These are phyloP conservation scores for Gulo gulo DNA, from an alignment of 2,113 vertebrate species.

Conservation along the genomic window DNA sequence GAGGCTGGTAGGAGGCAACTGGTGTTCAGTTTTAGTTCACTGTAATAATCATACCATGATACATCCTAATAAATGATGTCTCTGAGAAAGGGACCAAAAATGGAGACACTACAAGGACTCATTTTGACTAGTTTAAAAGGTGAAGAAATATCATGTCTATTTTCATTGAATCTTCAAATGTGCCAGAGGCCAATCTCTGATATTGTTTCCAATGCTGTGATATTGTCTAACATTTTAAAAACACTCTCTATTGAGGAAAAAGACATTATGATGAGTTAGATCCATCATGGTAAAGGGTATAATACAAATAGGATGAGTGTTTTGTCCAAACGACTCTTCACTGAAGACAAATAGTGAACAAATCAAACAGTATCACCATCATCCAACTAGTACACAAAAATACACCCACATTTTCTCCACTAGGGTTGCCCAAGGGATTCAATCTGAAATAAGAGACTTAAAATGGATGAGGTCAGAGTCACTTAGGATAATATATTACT, in stretches of 20 bases:
- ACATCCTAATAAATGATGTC: background rate
- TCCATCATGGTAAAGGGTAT: background rate
- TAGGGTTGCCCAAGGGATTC: background rate
- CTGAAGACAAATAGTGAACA: slow-evolving; percentile 2
- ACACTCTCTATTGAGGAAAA: background rate
- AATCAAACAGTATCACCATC: background rate
- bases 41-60: background rate
- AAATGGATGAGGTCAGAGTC: slow-evolving; percentile 26
- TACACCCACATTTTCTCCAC: background rate
- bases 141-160: background rate
- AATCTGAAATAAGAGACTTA: background rate
- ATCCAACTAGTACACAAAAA: slow-evolving; percentile 20
- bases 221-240: slow-evolving; percentile 30
- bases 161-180: background rate
- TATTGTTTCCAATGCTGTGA: slow-evolving; percentile 2
- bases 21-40: background rate
- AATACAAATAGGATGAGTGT: background rate
- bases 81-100: background rate
- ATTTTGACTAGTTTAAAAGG: background rate
- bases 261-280: background rate
- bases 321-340: slow-evolving; percentile 36
- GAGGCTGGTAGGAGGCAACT: background rate
- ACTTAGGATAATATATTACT: background rate
- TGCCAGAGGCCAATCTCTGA: background rate
- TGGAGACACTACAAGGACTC: background rate